phyloP scores from a whole-genome alignment of 2,888 invertebrate genomes.

The Podabrus alpinus region DNA sequence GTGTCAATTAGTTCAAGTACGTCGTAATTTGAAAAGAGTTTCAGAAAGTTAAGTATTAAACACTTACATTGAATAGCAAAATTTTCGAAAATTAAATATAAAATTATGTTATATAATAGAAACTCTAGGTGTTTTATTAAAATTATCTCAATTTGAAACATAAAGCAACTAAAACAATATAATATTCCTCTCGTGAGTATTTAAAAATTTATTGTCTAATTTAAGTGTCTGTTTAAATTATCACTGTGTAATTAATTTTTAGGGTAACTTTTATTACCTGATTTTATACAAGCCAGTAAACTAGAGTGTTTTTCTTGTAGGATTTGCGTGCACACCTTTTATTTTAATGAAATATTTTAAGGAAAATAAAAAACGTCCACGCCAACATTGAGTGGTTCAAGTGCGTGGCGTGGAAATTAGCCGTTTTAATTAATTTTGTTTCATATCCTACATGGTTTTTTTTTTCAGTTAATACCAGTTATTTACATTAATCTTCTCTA shows the following conservation, averaged over 20 bases:
- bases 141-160: neutral
- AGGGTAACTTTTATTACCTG: neutral
- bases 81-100: neutral
- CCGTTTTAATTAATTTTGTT: neutral
- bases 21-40: neutral
- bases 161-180: neutral
- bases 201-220: constrained; percentile 1
- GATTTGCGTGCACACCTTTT: neutral
- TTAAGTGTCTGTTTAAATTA: constrained; percentile 1
- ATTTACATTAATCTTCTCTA: neutral
- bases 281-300: neutral
- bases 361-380: neutral
- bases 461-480: neutral
- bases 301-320: neutral
- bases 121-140: neutral
- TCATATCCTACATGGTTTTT: neutral
- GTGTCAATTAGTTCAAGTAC: constrained; percentile 16
- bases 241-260: neutral
- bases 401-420: neutral
- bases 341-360: neutral
- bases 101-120: no score
- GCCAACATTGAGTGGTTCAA: neutral
- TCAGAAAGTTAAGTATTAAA: neutral
- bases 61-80: neutral
- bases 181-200: neutral